Conservation (phyloP, 2,113 vertebrate genomes). For the Dicrurus megarhynchus region DNA sequence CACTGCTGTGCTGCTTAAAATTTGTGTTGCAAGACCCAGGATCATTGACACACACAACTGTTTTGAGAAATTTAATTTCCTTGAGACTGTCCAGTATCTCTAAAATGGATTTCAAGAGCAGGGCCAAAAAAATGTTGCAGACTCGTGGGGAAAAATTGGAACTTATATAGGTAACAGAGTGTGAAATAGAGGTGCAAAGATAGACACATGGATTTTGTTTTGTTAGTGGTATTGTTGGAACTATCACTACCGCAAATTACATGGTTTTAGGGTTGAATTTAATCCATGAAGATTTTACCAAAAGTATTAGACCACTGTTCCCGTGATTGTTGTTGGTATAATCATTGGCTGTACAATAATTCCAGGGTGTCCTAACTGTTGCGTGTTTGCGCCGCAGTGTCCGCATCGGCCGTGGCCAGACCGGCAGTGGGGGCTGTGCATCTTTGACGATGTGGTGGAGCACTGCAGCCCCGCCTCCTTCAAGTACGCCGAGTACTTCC, state of each 20-base stretch:
- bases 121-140: background rate
- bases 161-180: background rate
- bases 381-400: slow-evolving; percentile 74
- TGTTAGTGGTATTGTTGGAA: background rate
- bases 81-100: background rate
- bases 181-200: background rate
- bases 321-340: background rate
- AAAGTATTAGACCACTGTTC: background rate
- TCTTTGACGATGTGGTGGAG: slow-evolving; percentile 95
- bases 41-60: background rate
- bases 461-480: slow-evolving; percentile 97
- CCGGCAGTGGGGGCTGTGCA: slow-evolving; percentile 96
- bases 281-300: background rate
- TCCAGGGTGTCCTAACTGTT: background rate
- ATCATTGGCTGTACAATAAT: background rate
- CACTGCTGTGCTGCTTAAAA: background rate
- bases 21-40: background rate
- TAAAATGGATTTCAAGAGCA: background rate
- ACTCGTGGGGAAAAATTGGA: background rate
- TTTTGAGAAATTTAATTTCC: background rate
- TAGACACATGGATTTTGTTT: background rate
- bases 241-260: background rate
- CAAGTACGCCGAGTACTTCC: slow-evolving; percentile 92
- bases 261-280: background rate
- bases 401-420: slow-evolving; percentile 95